A percentile compares a stretch with the other conserved stretches of the same genome.
Conservation (phyloP, 2,888 invertebrate genomes). For the Celastrina argiolus region DNA sequence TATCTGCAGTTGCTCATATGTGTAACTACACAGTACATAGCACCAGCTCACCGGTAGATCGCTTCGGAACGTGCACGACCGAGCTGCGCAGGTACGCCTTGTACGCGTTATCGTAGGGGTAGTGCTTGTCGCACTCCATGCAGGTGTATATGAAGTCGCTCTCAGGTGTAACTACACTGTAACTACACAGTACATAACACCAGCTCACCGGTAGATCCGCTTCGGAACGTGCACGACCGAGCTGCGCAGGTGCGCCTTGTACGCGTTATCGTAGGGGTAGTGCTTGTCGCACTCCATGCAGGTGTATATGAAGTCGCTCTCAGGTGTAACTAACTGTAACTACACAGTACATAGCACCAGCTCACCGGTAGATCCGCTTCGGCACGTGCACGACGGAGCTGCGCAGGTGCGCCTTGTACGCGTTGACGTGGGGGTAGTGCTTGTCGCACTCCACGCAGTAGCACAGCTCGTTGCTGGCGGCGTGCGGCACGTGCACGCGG, state of each 20-base stretch:
- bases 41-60: conserved; percentile 39
- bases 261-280: conserved; percentile 39
- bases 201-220: conserved; percentile 39
- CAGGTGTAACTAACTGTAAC: no score
- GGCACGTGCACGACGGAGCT: conserved; percentile 46
- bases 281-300: neutral
- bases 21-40: no score
- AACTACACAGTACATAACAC: no score
- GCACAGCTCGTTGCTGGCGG: conserved; percentile 39
- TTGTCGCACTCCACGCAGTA: conserved; percentile 62
- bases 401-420: conserved; percentile 48
- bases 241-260: conserved; percentile 46
- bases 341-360: neutral
- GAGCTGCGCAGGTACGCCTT: conserved; percentile 47
- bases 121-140: no score
- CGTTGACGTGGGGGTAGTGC: conserved; percentile 44
- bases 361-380: conserved; percentile 40
- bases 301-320: no score
- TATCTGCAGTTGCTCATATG: no score
- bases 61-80: conserved; percentile 42
- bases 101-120: no score
- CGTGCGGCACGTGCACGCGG: conserved; percentile 36
- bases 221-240: conserved; percentile 44
- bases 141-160: no score
- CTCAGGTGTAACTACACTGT: no score